Evolutionary conservation across 2,113 vertebrate species (phyloP).

Genomic region (Tympanuchus pallidicinctus): DNA sequence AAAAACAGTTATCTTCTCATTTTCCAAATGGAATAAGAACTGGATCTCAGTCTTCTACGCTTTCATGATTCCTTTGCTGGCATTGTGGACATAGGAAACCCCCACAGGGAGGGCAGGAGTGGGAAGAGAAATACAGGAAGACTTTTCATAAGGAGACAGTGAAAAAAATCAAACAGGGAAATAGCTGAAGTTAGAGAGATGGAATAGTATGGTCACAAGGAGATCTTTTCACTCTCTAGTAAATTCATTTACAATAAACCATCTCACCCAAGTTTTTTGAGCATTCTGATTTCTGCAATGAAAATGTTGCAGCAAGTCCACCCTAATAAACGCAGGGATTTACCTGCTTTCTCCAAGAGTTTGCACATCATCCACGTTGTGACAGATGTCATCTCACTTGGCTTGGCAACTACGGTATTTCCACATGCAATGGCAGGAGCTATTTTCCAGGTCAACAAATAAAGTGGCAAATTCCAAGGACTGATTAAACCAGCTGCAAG

Average conservation of each 20-base stretch:
- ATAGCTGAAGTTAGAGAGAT: neutral
- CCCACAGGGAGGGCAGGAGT: neutral
- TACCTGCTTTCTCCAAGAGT: constrained; percentile 90
- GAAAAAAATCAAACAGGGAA: neutral
- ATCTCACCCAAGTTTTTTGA: neutral
- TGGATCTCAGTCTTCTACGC: neutral
- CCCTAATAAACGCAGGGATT: rapidly evolving
- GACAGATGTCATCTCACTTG: constrained; percentile 97
- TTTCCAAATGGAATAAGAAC: neutral
- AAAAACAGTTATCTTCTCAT: neutral
- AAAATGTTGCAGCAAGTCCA: neutral
- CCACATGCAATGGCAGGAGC: constrained; percentile 92
- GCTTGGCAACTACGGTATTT: constrained; percentile 96
- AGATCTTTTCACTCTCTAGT: neutral
- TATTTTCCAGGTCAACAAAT: constrained; percentile 97
- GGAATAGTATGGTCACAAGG: neutral
- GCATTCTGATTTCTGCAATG: neutral
- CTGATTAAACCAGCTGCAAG: constrained; percentile 91
- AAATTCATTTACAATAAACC: neutral
- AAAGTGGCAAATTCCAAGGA: constrained; percentile 96
- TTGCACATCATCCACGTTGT: constrained; percentile 98
- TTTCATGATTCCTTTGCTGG: neutral
- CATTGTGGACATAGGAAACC: neutral
- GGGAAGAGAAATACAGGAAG: neutral
- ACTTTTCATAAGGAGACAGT: neutral